These are phyloP conservation scores for Sinocyclocheilus grahami DNA, from an alignment of 2,113 vertebrate species.

Conservation along the genomic window DNA sequence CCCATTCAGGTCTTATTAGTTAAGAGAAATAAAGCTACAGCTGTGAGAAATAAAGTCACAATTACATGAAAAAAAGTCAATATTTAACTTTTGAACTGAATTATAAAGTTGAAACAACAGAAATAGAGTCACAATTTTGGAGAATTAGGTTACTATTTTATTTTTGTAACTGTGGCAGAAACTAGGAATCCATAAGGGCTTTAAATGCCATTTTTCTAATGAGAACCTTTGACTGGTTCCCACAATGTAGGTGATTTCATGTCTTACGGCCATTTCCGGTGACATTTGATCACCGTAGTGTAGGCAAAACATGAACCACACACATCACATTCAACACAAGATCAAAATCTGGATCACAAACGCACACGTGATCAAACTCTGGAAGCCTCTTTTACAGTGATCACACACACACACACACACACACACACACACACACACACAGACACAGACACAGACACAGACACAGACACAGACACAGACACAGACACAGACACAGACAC, in stretches of 20 bases:
- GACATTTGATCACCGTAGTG: not conserved
- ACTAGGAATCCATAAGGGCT: not conserved
- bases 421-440: not conserved
- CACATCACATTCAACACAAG: not conserved
- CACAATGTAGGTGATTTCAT: not conserved
- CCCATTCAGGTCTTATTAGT: not conserved
- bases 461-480: not conserved
- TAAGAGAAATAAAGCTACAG: not conserved
- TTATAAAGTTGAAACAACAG: not conserved
- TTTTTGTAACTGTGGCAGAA: not conserved
- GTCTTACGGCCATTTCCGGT: not conserved
- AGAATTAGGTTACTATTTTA: not conserved
- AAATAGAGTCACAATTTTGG: not conserved
- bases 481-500: not conserved
- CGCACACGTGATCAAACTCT: constrained; percentile 34
- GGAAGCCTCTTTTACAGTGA: constrained; percentile 10
- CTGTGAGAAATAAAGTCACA: not conserved
- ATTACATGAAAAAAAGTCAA: not conserved
- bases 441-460: not conserved
- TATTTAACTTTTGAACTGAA: not conserved
- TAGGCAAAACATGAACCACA: not conserved
- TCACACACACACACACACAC: not conserved
- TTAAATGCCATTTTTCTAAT: not conserved
- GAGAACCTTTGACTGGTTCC: not conserved
- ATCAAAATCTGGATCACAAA: constrained; percentile 41